These are phyloP conservation scores for Lomographa bimaculata DNA, from an alignment of 2,888 invertebrate species.

Conservation along the genomic window DNA sequence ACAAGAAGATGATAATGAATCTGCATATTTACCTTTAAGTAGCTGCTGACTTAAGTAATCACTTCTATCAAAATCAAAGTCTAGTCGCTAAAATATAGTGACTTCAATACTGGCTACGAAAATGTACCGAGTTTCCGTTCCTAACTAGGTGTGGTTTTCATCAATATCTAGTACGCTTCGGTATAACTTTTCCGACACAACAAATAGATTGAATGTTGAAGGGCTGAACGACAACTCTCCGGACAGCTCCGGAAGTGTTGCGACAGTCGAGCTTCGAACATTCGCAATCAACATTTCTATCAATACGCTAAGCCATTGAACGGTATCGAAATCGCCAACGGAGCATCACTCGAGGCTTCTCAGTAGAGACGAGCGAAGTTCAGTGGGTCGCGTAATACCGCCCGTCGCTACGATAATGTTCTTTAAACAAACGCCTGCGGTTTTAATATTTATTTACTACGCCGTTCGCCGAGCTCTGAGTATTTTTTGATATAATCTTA, in stretches of 20 bases:
- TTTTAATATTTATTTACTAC: slow-evolving; percentile 54
- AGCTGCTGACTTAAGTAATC: too few species aligned
- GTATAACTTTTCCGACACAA: too few species aligned
- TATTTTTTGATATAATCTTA: slow-evolving; percentile 50
- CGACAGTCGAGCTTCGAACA: slow-evolving; percentile 6
- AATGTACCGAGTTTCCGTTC: too few species aligned
- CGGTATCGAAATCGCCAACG: slow-evolving; percentile 46
- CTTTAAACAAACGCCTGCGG: slow-evolving; percentile 53
- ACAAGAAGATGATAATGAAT: too few species aligned
- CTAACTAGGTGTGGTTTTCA: too few species aligned
- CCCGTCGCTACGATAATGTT: slow-evolving; percentile 48
- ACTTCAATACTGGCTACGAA: too few species aligned
- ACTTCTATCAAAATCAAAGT: too few species aligned
- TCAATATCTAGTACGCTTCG: too few species aligned
- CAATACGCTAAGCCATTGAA: slow-evolving; percentile 32
- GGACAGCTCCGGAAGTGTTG: slow-evolving; percentile 7
- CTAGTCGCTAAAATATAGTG: too few species aligned
- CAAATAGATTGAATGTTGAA: too few species aligned
- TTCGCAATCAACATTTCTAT: slow-evolving; percentile 26
- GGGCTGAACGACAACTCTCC: too few species aligned
- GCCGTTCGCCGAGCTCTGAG: slow-evolving; percentile 35
- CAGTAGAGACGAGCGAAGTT: slow-evolving; percentile 46
- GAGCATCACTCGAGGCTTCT: slow-evolving; percentile 39
- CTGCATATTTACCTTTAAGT: too few species aligned
- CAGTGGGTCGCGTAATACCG: slow-evolving; percentile 54